Evolutionary conservation across 2,113 vertebrate genomes (phyloP).

Genomic region (Regulus satrapa): DNA sequence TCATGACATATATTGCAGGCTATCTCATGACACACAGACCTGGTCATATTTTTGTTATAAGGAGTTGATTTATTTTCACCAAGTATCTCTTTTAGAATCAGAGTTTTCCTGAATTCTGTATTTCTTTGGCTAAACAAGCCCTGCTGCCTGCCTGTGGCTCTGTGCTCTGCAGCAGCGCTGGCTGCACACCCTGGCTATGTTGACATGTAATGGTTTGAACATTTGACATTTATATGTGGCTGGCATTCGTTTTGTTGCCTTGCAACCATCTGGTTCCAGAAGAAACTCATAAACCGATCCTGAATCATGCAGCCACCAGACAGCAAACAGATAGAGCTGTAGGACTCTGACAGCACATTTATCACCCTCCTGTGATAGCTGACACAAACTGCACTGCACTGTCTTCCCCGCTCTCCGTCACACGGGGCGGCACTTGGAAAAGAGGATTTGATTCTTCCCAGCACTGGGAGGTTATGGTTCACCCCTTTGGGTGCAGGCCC

Average conservation of each 20-base stretch:
- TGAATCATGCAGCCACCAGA: constrained; percentile 33
- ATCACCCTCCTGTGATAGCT: not conserved
- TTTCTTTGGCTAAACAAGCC: not conserved
- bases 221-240: constrained; percentile 40
- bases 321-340: constrained; percentile 48
- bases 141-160: not conserved
- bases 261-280: constrained; percentile 42
- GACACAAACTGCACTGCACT: not conserved
- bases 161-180: constrained; percentile 1
- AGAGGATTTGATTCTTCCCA: not conserved
- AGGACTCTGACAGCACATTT: constrained; percentile 31
- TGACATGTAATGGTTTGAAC: constrained; percentile 32
- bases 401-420: not conserved
- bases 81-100: not conserved
- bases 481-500: too few relatives aligned
- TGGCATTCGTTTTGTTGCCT: constrained; percentile 43
- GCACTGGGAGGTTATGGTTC: not conserved
- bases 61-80: constrained; percentile 50
- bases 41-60: constrained; percentile 46
- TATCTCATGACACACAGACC: constrained; percentile 31
- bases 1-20: constrained; percentile 5
- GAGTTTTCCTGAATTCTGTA: constrained; percentile 14
- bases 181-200: not conserved
- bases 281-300: constrained; percentile 23
- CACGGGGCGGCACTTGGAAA: not conserved